Evolutionary conservation across 1,140 invertebrate species (phyloP), one percentile per base, ranked within the genome.

Genomic region (Brachionus manjavacas): DNA sequence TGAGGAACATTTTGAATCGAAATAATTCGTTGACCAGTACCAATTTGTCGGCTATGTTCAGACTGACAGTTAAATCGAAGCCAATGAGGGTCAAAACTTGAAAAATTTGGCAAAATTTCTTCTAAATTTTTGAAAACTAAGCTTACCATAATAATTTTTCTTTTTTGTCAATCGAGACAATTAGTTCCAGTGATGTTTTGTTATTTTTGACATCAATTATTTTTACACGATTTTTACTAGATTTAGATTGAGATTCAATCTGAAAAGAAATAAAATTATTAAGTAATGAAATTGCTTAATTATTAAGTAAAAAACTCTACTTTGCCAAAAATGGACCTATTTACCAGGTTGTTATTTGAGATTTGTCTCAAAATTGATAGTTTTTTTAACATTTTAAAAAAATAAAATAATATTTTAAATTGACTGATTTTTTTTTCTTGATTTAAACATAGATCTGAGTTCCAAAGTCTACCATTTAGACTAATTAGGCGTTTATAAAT

Each of bases 11-110:
- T 35, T 23, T 81, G 49, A 11, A 81, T 39, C 16, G 9, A 14
- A 28, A 81, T 81, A 9, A 46, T 64, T 31, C 79, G 7, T 35
- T 81, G 79, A n/a, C 79, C 79, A 31, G 79, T 81, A 39, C 79
- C 41, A 16, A 23, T 14, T 31, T 81, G 79, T 28, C 79, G 49
- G 35, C 79, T 81, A 4, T 20, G 11, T n/a, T 31, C 52, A 4
- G 79, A 81, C 14, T 81, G 52, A 81, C 79, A 81, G n/a, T 81
- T 81, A 81, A 81, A 81, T 35, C 79, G n/a, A 1, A 81, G 52
- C 79, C 79, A 81, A 81, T 81, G 79, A 11, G 79, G 52, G 43
- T 81, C 52, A 39, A 81, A 81, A 35, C 41, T 80, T 55, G 16
- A 9, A 43, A 23, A 74, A 39, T 11, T 0, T 16, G 35, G 9